Conservation (phyloP, 2,113 vertebrate genomes). For the Poeciliopsis prolifica region DNA sequence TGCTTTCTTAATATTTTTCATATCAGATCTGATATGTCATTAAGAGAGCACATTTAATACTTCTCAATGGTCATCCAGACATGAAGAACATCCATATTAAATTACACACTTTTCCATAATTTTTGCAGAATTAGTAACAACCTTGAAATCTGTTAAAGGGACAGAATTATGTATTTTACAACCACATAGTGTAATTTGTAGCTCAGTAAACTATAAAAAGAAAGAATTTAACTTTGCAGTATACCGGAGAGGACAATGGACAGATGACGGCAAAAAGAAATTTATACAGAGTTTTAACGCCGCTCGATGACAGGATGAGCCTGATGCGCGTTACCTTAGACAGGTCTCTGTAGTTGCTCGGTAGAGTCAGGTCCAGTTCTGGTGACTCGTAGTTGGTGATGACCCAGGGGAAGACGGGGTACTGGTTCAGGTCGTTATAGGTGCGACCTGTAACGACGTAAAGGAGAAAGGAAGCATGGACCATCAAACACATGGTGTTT, state of each 20-base stretch:
- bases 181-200: too few relatives aligned
- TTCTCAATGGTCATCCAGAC: too few relatives aligned
- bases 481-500: background rate
- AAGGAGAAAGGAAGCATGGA: background rate
- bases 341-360: constrained; percentile 98
- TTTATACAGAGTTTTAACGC: too few relatives aligned
- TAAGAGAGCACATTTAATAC: too few relatives aligned
- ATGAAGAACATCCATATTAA: too few relatives aligned
- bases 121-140: background rate
- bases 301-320: background rate
- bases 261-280: background rate
- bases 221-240: background rate
- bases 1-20: too few relatives aligned
- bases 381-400: constrained; percentile 98
- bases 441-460: constrained; percentile 83
- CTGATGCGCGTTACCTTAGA: constrained; percentile 87
- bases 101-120: background rate
- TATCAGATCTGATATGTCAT: too few relatives aligned
- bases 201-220: background rate
- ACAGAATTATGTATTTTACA: too few relatives aligned
- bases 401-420: constrained; percentile 98
- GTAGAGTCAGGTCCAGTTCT: constrained; percentile 94
- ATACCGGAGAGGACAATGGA: background rate
- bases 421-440: constrained; percentile 97
- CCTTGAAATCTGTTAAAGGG: background rate